Base-by-base conservation (phyloP, 1,140 invertebrate species). In the Cryptotermes secundus region DNA sequence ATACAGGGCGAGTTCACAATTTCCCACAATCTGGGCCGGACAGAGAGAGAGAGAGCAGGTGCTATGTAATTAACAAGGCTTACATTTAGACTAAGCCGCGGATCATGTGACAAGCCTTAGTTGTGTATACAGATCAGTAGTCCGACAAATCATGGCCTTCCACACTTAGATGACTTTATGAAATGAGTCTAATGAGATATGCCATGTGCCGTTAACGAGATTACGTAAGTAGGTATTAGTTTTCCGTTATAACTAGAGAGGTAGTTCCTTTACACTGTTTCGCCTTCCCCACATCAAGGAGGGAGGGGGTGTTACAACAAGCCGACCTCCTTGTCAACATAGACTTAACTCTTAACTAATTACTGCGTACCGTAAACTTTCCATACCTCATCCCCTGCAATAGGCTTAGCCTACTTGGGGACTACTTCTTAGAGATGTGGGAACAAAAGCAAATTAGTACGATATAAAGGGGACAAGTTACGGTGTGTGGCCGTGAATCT, bases 121-220 rank as follows among this genome's bases (percentile, higher is more conserved):
- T n/a, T 59, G 53, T 59, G 53, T 59, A 59, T 59, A 19, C 24
- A 59, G 19, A n/a, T 59, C 53, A n/a, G 53, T n/a, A 24, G 53
- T 59, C 53, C 26, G 53, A n/a, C 53, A 59, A 59, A 42, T 42
- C 38, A 42, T 3, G 38, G 38, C 9, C 9, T 42, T 42, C 38
- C 38, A 0, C 53, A 16, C 53, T 59, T 59, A n/a, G 53, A 59
- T 22, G 53, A 59, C 53, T 86, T 84, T 86, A 86, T 87, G 88
- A 89, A 90, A 90, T 90, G 89, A 90, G 88, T 90, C 88, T 88
- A 89, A 90, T 90, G 89, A 89, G 89, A 89, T 89, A 89, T 89
- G 86, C 87, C 35, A 88, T 87, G 87, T 86, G 83, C 82, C 9
- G 45, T 89, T 89, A 87, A 87, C 88, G 87, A 87, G 86, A 87